A percentile compares a stretch with the other conserved stretches of the same genome.
Conservation (phyloP, 2,797 vertebrate genomes). For the Haliaeetus albicilla region DNA sequence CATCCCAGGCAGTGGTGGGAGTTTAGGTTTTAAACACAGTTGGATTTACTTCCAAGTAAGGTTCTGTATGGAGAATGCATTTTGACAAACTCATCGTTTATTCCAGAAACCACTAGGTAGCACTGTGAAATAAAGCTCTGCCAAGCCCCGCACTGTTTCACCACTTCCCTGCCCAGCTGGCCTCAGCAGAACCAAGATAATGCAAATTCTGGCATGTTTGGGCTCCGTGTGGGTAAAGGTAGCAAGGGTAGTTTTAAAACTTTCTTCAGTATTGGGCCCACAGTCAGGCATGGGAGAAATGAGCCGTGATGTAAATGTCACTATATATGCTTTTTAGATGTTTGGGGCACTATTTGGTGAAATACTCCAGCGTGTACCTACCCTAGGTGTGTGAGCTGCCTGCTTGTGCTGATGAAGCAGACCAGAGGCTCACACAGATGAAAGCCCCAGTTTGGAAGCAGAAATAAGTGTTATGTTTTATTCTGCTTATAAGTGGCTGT, state of each 20-base stretch:
- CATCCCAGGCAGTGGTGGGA: neutral
- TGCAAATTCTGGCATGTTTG: neutral
- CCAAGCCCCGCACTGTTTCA: fast-evolving
- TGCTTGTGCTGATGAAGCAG: neutral
- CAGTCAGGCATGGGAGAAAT: neutral
- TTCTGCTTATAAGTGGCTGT: neutral
- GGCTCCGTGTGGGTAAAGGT: fast-evolving
- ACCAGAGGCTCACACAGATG: neutral
- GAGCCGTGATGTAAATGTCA: fast-evolving
- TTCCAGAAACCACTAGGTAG: slow-evolving; percentile 57
- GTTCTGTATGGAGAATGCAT: neutral
- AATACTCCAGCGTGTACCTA: fast-evolving
- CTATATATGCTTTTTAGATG: fast-evolving
- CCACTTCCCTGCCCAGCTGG: neutral
- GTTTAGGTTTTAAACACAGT: neutral
- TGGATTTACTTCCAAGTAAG: fast-evolving
- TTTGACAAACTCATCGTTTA: neutral
- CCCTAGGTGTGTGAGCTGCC: neutral
- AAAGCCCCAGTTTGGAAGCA: neutral
- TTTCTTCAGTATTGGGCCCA: neutral
- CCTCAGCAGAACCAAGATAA: neutral
- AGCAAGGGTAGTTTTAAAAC: neutral
- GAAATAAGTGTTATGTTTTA: neutral
- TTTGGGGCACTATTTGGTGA: neutral
- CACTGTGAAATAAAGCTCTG: slow-evolving; percentile 63